Percentiles rank a stretch among this genome's conserved stretches.
These are phyloP conservation scores for Paguma larvata DNA, from an alignment of 2,797 vertebrate genomes.

Conservation along the genomic window DNA sequence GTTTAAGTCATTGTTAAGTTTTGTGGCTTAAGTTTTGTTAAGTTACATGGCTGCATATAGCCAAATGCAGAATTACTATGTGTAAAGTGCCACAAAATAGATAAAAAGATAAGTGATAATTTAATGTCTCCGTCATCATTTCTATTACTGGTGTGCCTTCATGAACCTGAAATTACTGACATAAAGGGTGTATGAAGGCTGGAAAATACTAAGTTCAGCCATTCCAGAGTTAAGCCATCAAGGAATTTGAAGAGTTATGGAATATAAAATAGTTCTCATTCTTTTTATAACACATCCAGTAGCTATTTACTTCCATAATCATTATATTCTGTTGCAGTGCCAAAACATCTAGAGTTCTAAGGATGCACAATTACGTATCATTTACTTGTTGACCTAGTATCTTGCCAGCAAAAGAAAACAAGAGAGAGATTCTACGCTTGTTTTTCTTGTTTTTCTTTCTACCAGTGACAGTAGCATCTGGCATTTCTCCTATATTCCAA, in stretches of 20 bases:
- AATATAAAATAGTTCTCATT: not conserved
- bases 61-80: not conserved
- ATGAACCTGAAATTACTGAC: not conserved
- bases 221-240: constrained; percentile 23
- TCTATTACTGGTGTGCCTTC: not conserved
- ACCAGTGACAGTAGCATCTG: not conserved
- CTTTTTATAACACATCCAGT: not conserved
- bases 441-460: not conserved
- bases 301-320: not conserved
- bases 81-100: not conserved
- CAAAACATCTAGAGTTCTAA: not conserved
- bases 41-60: not conserved
- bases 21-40: not conserved
- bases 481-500: constrained; percentile 20
- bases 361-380: not conserved
- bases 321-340: not conserved
- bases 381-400: not conserved
- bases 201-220: not conserved
- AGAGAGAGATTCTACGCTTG: not conserved
- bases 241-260: not conserved
- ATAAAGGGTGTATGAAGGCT: not conserved
- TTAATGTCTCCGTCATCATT: not conserved
- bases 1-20: not conserved
- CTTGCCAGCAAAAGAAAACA: not conserved
- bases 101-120: not conserved